A percentile compares a stretch with the other conserved stretches of the same genome.
phyloP scores from a whole-genome alignment of 2,113 vertebrate species.

The Leptocoma aspasia region DNA sequence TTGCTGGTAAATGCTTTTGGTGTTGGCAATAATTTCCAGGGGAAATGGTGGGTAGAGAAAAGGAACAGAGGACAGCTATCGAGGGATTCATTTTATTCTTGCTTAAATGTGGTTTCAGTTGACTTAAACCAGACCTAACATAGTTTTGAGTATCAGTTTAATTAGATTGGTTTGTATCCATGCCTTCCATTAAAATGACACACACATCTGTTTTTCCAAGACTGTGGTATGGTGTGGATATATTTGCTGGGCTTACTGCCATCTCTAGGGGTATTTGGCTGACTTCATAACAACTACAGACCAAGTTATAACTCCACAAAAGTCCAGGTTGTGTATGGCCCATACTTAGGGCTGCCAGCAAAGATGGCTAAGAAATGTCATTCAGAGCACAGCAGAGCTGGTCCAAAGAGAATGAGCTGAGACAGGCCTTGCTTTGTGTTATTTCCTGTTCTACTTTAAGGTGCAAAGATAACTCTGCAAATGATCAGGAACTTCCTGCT shows the following conservation, averaged over 20 bases:
- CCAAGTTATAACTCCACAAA: neutral
- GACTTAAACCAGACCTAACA: constrained; percentile 12
- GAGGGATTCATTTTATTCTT: neutral
- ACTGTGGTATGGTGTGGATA: neutral
- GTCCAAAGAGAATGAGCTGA: neutral
- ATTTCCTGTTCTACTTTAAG: neutral
- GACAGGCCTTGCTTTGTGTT: neutral
- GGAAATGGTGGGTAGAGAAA: neutral
- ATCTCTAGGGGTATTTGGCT: constrained; percentile 7
- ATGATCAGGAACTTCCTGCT: neutral
- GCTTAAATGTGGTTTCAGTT: constrained; percentile 9
- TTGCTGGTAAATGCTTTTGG: neutral
- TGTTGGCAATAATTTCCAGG: neutral
- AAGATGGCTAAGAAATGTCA: neutral
- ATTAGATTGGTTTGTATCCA: neutral
- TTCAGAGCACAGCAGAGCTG: neutral
- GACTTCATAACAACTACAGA: neutral
- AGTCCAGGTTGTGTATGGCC: neutral
- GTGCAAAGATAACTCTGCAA: neutral
- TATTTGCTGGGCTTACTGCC: constrained; percentile 27
- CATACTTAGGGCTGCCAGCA: neutral
- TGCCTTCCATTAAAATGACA: neutral
- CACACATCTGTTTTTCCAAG: neutral
- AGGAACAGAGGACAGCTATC: neutral
- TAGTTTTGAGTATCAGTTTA: neutral